Conservation (phyloP, 1,140 invertebrate species). For the Papilio polytes region DNA sequence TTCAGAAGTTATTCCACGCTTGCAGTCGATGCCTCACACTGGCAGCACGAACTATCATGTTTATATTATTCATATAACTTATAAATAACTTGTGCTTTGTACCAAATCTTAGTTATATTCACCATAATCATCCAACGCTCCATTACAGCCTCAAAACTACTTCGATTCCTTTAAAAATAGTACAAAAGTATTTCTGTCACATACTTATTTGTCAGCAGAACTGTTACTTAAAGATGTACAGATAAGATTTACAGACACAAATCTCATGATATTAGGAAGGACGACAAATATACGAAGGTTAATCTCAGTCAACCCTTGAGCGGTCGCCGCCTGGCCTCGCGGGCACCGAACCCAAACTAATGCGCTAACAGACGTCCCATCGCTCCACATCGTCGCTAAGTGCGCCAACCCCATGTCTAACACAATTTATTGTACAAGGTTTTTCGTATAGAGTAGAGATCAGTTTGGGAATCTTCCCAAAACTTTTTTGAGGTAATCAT, state of each 20-base stretch:
- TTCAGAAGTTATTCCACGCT: not conserved
- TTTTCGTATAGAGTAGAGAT: not conserved
- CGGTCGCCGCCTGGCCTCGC: conserved; percentile 7
- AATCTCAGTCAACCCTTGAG: conserved; percentile 1
- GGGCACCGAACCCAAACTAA: conserved; percentile 47
- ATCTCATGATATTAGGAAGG: not conserved
- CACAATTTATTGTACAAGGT: conserved; percentile 45
- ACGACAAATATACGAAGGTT: conserved; percentile 36
- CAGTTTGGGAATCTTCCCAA: no score
- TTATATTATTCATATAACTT: not conserved
- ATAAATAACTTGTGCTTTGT: not conserved
- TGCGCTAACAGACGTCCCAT: conserved; percentile 45
- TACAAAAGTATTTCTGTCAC: not conserved
- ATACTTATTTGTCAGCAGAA: not conserved
- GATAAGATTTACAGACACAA: not conserved
- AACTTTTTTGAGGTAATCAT: no score
- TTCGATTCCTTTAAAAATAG: no score
- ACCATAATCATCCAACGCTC: no score
- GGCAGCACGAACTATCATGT: not conserved
- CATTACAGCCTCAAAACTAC: not conserved
- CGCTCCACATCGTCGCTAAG: conserved; percentile 42
- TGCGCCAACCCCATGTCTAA: conserved; percentile 39
- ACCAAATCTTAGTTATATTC: not conserved
- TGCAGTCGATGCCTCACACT: not conserved
- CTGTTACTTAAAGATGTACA: conserved; percentile 11